Conservation (phyloP, 2,113 vertebrate genomes). For the Ochotona curzoniae region DNA sequence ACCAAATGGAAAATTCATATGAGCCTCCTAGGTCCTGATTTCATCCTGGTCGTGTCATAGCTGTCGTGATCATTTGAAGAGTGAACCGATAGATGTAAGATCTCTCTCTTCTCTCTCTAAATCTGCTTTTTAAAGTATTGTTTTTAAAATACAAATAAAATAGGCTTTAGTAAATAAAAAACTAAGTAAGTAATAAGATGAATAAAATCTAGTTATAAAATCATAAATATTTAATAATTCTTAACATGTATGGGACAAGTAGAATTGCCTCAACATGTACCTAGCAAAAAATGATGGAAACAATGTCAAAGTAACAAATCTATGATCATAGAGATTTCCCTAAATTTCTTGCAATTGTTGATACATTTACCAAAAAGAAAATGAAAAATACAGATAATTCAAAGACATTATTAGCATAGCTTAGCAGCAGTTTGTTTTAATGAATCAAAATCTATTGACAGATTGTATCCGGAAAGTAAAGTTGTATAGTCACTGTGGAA, state of each 20-base stretch:
- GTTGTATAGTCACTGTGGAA: background rate
- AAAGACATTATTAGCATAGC: background rate
- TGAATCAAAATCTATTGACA: background rate
- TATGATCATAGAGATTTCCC: background rate
- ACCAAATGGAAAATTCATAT: too few relatives aligned
- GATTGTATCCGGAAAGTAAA: background rate
- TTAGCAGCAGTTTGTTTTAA: background rate
- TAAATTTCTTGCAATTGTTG: background rate
- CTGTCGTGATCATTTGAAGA: too few relatives aligned
- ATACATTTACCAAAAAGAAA: slow-evolving; percentile 24
- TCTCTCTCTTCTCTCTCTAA: too few relatives aligned
- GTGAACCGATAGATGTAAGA: too few relatives aligned
- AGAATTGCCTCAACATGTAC: slow-evolving; percentile 3
- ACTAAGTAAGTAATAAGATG: background rate
- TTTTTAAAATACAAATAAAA: background rate
- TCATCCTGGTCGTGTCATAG: too few relatives aligned
- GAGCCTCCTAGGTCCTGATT: too few relatives aligned
- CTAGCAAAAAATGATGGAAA: background rate
- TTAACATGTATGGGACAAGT: background rate
- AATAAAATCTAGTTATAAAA: background rate
- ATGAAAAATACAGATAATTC: background rate
- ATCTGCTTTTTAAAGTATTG: too few relatives aligned
- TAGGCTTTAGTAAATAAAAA: background rate
- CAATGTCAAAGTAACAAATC: background rate
- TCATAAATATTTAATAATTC: slow-evolving; percentile 14